These are phyloP conservation scores for Margaritifera margaritifera DNA, from an alignment of 2,888 invertebrate species.

Conservation along the genomic window DNA sequence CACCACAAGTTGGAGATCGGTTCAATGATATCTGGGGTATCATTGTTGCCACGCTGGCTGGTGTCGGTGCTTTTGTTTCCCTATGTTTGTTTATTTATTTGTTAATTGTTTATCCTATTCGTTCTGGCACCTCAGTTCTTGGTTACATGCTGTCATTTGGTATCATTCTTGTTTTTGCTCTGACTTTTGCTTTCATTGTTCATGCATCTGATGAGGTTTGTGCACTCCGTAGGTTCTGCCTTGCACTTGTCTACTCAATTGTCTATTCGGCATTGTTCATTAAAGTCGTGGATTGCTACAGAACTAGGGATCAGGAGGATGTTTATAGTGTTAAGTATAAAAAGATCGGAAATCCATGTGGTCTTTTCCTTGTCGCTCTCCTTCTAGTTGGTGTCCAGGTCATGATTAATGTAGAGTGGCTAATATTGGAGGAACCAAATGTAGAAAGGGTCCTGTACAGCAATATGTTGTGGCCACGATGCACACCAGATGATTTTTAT, in stretches of 20 bases:
- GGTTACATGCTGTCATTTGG: constrained; percentile 74
- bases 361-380: constrained; percentile 69
- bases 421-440: constrained; percentile 70
- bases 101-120: constrained; percentile 70
- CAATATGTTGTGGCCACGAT: constrained; percentile 62
- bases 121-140: constrained; percentile 71
- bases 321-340: constrained; percentile 57
- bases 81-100: constrained; percentile 72
- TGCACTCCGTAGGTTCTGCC: constrained; percentile 72
- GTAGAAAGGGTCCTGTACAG: constrained; percentile 55
- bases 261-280: constrained; percentile 73
- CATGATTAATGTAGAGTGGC: constrained; percentile 73
- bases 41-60: constrained; percentile 67
- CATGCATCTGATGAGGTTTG: constrained; percentile 71
- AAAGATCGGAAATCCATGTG: constrained; percentile 69
- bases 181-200: constrained; percentile 73
- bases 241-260: constrained; percentile 73
- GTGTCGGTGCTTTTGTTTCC: constrained; percentile 70
- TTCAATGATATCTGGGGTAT: constrained; percentile 72
- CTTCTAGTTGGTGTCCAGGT: constrained; percentile 71
- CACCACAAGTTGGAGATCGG: constrained; percentile 40
- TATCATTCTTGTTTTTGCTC: constrained; percentile 71
- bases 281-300: constrained; percentile 73
- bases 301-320: constrained; percentile 61
- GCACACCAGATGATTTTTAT: constrained; percentile 69